Evolutionary conservation across 1,140 invertebrate genomes (phyloP).

Genomic region (Anastrepha ludens): DNA sequence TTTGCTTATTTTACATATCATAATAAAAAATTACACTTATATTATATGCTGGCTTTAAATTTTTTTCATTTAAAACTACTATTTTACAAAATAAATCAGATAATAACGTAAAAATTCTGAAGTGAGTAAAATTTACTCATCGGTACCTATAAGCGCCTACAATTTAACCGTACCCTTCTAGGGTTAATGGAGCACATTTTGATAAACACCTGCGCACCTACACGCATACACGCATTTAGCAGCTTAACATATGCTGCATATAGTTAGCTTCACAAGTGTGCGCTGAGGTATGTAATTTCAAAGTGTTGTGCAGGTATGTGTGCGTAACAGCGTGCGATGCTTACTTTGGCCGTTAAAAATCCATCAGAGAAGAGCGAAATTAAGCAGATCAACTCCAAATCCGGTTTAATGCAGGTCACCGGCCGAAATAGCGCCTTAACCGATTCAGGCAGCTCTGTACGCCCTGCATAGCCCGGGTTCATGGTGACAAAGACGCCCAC

Average conservation of each 20-base stretch:
- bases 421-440: slow-evolving; percentile 93
- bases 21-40: too few species aligned
- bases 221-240: not conserved
- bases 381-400: slow-evolving; percentile 91
- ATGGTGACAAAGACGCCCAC: slow-evolving; percentile 95
- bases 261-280: not conserved
- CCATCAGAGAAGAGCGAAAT: slow-evolving; percentile 95
- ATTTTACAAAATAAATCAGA: too few species aligned
- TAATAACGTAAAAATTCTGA: too few species aligned
- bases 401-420: slow-evolving; percentile 91
- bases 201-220: not conserved
- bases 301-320: not conserved
- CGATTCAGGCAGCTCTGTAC: slow-evolving; percentile 92
- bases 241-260: not conserved
- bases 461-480: slow-evolving; percentile 93
- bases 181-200: slow-evolving; percentile 17
- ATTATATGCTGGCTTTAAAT: too few species aligned
- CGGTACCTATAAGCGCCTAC: too few species aligned
- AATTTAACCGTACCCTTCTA: too few species aligned
- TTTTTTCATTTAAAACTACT: too few species aligned
- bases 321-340: not conserved
- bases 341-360: slow-evolving; percentile 87
- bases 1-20: too few species aligned
- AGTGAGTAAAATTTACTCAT: too few species aligned
- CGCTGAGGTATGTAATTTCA: not conserved